These are phyloP conservation scores for Rhinolophus sinicus DNA, from an alignment of 2,113 vertebrate species.

Conservation along the genomic window DNA sequence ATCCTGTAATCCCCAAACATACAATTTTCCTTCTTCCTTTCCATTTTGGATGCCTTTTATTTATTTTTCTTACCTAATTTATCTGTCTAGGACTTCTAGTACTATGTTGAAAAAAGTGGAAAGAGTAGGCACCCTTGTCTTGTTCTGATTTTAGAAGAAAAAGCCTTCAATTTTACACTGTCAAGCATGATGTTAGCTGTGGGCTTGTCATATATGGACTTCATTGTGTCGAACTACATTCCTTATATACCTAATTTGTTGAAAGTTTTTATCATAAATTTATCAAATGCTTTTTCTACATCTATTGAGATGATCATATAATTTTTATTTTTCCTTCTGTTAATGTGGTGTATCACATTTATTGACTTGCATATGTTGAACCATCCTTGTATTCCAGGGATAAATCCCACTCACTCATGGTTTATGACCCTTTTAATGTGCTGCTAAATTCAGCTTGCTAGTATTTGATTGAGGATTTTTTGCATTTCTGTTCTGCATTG, in stretches of 20 bases:
- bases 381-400: background rate
- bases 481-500: too few species aligned
- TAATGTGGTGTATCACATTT: background rate
- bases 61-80: too few species aligned
- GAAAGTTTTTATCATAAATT: background rate
- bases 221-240: background rate
- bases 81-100: background rate
- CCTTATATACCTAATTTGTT: background rate
- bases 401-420: background rate
- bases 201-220: background rate
- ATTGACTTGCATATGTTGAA: background rate
- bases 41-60: too few species aligned
- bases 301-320: background rate
- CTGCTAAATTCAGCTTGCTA: too few species aligned
- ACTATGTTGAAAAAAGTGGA: background rate
- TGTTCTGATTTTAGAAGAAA: background rate
- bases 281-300: background rate
- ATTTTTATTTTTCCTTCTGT: background rate
- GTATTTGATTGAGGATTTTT: too few species aligned
- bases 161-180: background rate
- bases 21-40: too few species aligned
- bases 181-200: background rate
- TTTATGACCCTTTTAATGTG: background rate
- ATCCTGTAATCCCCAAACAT: too few species aligned
- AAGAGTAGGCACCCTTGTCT: background rate